Evolutionary conservation across 2,797 vertebrate genomes (phyloP).

Genomic region (Cynodonichthys magdalenae): DNA sequence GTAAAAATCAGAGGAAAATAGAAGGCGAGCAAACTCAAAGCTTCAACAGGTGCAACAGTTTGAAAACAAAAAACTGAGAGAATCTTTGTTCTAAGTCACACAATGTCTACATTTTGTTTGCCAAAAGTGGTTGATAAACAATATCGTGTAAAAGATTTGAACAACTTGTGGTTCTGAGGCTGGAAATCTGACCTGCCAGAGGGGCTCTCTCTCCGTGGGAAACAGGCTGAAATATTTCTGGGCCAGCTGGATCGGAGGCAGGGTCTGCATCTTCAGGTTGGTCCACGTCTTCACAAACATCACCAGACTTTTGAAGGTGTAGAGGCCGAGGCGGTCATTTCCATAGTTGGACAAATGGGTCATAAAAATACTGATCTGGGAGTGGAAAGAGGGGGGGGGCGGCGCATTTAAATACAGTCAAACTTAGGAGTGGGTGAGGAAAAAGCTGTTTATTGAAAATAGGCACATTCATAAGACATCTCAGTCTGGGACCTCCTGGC

Average conservation of each 20-base stretch:
- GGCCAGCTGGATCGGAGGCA: slow-evolving; percentile 93
- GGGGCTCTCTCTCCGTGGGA: slow-evolving; percentile 94
- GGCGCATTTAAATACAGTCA: no score
- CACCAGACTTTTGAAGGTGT: slow-evolving; percentile 96
- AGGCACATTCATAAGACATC: no score
- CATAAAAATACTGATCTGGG: slow-evolving; percentile 99
- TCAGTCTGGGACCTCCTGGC: no score
- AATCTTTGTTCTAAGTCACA: no score
- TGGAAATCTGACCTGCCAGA: slow-evolving; percentile 90
- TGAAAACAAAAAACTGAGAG: not conserved
- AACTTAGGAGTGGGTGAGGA: not conserved
- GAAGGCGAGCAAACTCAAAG: not conserved
- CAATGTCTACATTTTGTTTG: no score
- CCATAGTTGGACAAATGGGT: slow-evolving; percentile 98
- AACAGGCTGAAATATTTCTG: slow-evolving; percentile 99
- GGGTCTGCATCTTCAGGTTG: slow-evolving; percentile 94
- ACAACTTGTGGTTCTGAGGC: not conserved
- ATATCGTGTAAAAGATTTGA: no score
- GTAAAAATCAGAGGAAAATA: not conserved
- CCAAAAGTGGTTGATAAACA: no score
- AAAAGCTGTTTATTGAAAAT: not conserved
- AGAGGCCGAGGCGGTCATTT: slow-evolving; percentile 95
- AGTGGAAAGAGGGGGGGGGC: no score
- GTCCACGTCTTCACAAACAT: slow-evolving; percentile 96
- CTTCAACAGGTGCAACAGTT: no score